Percentiles rank a stretch among this genome's conserved stretches.
Conservation (phyloP, 2,797 vertebrate species). For the Lutjanus argentimaculatus region DNA sequence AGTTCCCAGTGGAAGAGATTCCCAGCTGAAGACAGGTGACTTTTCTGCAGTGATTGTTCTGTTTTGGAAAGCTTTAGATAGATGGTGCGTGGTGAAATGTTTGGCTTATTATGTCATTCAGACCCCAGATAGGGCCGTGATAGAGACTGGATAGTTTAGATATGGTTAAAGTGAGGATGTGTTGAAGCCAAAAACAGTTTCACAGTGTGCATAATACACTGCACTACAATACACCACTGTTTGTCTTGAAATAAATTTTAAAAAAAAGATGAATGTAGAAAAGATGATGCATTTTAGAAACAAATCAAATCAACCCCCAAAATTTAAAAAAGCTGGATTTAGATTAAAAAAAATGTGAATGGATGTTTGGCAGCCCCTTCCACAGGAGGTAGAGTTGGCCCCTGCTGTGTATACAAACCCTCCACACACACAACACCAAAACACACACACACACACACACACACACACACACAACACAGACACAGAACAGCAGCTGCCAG, state of each 20-base stretch:
- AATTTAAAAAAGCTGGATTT: not conserved
- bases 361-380: conserved; percentile 19
- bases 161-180: not conserved
- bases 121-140: not conserved
- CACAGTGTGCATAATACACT: not conserved
- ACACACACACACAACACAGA: conserved; percentile 45
- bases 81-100: conserved; percentile 36
- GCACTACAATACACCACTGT: not conserved
- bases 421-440: conserved; percentile 28
- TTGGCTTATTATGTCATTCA: conserved; percentile 29
- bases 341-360: not conserved
- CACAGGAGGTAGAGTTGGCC: conserved; percentile 42
- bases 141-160: not conserved
- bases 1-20: conserved; percentile 43
- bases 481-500: conserved; percentile 84
- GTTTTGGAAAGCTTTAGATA: conserved; percentile 30
- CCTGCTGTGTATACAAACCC: conserved; percentile 67
- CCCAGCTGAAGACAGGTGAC: conserved; percentile 30
- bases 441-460: conserved; percentile 52
- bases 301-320: not conserved
- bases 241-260: not conserved
- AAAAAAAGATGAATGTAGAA: not conserved
- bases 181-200: not conserved
- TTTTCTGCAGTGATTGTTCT: conserved; percentile 42
- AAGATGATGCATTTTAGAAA: not conserved